These are phyloP conservation scores for Spialia ferax DNA, from an alignment of 2,888 invertebrate genomes.

Conservation along the genomic window DNA sequence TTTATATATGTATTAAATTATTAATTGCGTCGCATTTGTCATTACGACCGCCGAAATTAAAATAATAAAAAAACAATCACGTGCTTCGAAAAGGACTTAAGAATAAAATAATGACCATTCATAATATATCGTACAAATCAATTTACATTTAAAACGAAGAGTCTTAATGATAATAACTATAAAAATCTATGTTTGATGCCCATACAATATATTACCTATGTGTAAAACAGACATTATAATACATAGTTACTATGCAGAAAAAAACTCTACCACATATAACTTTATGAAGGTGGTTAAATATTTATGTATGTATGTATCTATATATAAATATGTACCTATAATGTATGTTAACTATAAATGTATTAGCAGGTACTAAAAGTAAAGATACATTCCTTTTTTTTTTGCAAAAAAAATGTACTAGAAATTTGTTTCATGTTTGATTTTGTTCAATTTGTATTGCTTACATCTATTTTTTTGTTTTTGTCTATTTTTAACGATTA, in stretches of 20 bases:
- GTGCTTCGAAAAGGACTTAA: constrained; percentile 1
- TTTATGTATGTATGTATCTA: constrained; percentile 28
- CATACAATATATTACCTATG: background rate
- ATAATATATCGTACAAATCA: constrained; percentile 27
- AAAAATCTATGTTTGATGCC: constrained; percentile 14
- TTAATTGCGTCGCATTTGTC: constrained; percentile 7
- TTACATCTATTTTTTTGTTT: too few species aligned
- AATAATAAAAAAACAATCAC: constrained; percentile 6
- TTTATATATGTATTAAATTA: too few species aligned
- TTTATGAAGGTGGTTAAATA: constrained; percentile 8
- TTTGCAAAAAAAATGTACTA: background rate
- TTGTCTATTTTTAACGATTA: too few species aligned
- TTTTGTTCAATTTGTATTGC: too few species aligned
- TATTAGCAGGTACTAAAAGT: too few species aligned
- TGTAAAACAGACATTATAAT: constrained; percentile 7
- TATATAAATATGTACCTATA: constrained; percentile 4
- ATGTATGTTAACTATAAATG: too few species aligned
- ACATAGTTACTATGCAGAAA: constrained; percentile 2
- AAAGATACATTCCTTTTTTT: background rate
- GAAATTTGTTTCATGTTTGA: background rate
- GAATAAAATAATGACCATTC: constrained; percentile 25
- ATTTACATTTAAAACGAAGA: constrained; percentile 22
- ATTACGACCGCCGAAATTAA: background rate
- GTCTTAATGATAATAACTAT: constrained; percentile 24
- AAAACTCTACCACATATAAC: background rate